Evolutionary conservation across 2,888 invertebrate species (phyloP).

Genomic region (Oligia strigilis): DNA sequence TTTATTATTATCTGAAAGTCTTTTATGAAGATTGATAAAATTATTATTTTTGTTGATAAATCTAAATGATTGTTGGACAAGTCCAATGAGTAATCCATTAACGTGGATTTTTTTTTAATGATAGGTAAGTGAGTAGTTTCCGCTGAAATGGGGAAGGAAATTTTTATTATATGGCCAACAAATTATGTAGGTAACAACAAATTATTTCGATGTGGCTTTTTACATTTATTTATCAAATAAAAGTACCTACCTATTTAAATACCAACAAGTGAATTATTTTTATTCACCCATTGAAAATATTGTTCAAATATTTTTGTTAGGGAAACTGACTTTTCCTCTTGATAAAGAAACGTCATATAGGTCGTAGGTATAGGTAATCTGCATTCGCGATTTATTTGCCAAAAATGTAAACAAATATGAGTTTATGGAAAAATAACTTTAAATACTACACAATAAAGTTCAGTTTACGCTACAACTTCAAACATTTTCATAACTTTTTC

Average conservation of each 20-base stretch:
- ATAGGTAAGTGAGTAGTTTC: background rate
- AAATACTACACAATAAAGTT: too few relatives aligned
- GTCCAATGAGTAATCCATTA: conserved; percentile 1
- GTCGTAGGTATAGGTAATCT: background rate
- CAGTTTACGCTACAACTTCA: too few relatives aligned
- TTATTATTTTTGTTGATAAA: conserved; percentile 17
- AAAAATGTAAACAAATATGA: too few relatives aligned
- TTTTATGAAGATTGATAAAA: conserved; percentile 9
- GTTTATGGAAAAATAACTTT: too few relatives aligned
- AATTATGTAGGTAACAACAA: background rate
- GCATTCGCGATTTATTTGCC: too few relatives aligned
- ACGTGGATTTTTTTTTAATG: conserved; percentile 25
- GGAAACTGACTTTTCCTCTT: background rate
- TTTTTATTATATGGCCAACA: background rate
- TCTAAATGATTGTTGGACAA: conserved; percentile 15
- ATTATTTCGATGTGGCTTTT: background rate
- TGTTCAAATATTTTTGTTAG: background rate
- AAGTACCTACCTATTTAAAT: background rate
- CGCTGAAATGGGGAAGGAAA: background rate
- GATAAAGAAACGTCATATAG: background rate
- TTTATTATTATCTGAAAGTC: conserved; percentile 12
- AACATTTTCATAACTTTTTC: too few relatives aligned
- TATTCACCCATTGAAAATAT: background rate
- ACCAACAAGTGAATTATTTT: background rate
- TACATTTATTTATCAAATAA: conserved; percentile 11